Evolutionary conservation across 1,140 invertebrate species (phyloP).

Genomic region (Luehdorfia chinensis): DNA sequence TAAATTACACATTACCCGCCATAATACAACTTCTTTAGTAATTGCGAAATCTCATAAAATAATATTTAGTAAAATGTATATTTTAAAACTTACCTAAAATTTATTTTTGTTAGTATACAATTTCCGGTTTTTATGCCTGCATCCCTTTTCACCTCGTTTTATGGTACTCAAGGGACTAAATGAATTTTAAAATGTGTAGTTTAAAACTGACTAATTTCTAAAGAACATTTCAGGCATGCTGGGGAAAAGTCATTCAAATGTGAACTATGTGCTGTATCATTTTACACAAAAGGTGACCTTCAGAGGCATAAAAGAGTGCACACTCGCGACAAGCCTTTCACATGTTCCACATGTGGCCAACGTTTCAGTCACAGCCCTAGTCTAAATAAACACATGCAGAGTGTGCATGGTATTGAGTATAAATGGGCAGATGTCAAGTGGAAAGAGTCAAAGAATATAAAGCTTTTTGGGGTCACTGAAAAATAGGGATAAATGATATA

Average conservation of each 20-base stretch:
- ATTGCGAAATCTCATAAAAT: too few species aligned
- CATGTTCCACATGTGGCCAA: constrained; percentile 76
- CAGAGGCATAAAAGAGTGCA: constrained; percentile 73
- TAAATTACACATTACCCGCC: too few species aligned
- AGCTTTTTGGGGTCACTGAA: constrained; percentile 14
- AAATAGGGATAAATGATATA: constrained; percentile 6
- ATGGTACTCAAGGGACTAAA: too few species aligned
- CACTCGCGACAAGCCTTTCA: constrained; percentile 78
- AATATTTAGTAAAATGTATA: too few species aligned
- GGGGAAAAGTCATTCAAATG: constrained; percentile 69
- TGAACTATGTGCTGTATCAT: constrained; percentile 51
- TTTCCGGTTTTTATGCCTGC: too few species aligned
- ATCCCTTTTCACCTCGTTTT: too few species aligned
- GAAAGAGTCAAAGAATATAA: constrained; percentile 30
- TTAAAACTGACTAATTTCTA: too few species aligned
- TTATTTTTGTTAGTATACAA: too few species aligned
- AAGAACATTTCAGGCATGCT: constrained; percentile 65
- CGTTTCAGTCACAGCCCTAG: constrained; percentile 70
- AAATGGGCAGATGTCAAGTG: constrained; percentile 57
- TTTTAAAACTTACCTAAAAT: too few species aligned
- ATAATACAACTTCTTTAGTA: too few species aligned
- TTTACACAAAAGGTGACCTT: constrained; percentile 63
- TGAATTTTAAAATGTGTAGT: too few species aligned
- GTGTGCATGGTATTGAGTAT: constrained; percentile 58
- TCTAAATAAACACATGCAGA: constrained; percentile 70